Evolutionary conservation across 2,797 vertebrate genomes (phyloP).

Genomic region (Eremophila alpestris): DNA sequence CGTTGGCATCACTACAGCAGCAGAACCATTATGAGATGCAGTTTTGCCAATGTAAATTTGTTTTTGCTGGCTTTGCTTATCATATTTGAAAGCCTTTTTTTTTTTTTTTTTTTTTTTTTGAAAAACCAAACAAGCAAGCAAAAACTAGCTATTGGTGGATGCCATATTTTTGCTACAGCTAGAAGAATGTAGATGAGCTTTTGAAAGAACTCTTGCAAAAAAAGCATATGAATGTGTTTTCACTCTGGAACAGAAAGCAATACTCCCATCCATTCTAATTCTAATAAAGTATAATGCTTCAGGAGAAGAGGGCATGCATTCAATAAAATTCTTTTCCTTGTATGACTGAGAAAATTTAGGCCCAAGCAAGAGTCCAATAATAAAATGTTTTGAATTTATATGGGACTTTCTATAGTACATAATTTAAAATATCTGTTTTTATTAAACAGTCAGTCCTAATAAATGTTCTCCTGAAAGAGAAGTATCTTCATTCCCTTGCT

Average conservation of each 20-base stretch:
- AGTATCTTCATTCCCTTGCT: not conserved
- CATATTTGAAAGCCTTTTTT: not conserved
- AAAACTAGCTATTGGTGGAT: not conserved
- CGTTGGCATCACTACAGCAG: not conserved
- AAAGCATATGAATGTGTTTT: not conserved
- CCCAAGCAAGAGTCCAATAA: not conserved
- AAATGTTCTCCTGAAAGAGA: not conserved
- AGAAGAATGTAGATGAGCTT: slow-evolving; percentile 1
- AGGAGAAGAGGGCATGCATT: not conserved
- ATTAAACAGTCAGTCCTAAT: not conserved
- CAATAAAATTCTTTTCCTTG: not conserved
- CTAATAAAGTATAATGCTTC: not conserved
- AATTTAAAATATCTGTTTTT: not conserved
- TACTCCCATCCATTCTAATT: not conserved
- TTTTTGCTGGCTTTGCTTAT: slow-evolving; percentile 19
- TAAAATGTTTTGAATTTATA: not conserved
- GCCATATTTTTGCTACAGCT: not conserved
- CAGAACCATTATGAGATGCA: not conserved
- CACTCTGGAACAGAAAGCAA: not conserved
- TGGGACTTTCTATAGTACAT: not conserved
- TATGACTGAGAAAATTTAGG: not conserved
- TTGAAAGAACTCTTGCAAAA: slow-evolving; percentile 3
- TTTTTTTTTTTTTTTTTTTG: not conserved
- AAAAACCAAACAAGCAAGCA: slow-evolving; percentile 10
- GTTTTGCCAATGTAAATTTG: slow-evolving; percentile 44